These are phyloP conservation scores for Rhopalosiphum nymphaeae DNA, from an alignment of 2,888 invertebrate species.

Conservation along the genomic window DNA sequence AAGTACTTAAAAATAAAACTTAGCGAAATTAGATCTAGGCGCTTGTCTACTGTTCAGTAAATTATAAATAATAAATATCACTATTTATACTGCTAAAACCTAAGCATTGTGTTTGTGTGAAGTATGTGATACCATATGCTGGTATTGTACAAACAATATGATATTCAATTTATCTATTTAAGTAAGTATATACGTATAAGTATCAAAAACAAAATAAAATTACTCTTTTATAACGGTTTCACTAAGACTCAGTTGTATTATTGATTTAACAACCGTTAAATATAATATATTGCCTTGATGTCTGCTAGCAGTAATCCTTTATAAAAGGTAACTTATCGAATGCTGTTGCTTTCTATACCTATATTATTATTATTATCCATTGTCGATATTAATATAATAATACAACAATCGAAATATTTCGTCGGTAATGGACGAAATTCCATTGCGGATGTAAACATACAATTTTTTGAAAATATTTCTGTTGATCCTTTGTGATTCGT, in stretches of 20 bases:
- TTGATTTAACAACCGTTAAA: conserved; percentile 3
- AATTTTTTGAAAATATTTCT: neutral
- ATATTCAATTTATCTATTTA: neutral
- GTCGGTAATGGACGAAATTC: neutral
- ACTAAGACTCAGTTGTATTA: neutral
- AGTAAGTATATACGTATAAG: neutral
- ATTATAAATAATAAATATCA: neutral
- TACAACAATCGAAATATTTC: neutral
- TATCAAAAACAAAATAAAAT: neutral
- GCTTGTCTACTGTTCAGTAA: too few species aligned
- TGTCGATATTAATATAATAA: neutral
- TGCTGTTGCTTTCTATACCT: neutral
- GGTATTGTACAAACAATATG: neutral
- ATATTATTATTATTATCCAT: neutral
- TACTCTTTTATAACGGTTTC: neutral
- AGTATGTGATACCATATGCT: neutral
- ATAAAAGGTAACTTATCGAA: neutral
- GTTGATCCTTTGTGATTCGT: neutral
- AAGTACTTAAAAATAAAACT: neutral
- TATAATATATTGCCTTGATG: neutral
- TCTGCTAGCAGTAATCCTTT: neutral
- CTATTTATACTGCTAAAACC: neutral
- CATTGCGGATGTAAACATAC: neutral
- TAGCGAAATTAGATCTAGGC: neutral
- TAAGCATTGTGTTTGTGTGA: neutral